A percentile compares a stretch with the other conserved stretches of the same genome.
Evolutionary conservation across 2,888 invertebrate species (phyloP).

Genomic region (Epiperipatus broadwayi): DNA sequence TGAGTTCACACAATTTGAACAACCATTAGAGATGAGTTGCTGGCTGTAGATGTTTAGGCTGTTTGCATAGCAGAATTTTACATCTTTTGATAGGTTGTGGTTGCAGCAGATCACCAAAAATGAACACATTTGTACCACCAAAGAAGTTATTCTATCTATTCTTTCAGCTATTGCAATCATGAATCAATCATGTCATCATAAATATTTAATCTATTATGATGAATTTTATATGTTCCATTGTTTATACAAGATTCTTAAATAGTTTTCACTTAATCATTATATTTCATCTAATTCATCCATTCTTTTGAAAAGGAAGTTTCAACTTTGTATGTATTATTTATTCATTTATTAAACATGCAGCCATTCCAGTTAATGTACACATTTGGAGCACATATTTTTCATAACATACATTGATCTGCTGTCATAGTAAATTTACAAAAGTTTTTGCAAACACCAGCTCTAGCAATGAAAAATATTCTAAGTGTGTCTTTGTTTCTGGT

Average conservation of each 20-base stretch:
- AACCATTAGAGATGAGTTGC: slow-evolving; percentile 9
- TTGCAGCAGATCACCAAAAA: slow-evolving; percentile 5
- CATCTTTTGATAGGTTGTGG: not conserved
- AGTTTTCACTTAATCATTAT: slow-evolving; percentile 8
- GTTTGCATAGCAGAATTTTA: not conserved
- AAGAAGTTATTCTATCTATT: not conserved
- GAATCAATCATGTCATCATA: slow-evolving; percentile 9
- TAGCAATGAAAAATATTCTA: slow-evolving; percentile 4
- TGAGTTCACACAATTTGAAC: slow-evolving; percentile 5
- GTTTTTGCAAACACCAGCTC: slow-evolving; percentile 1
- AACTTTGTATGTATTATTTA: slow-evolving; percentile 1
- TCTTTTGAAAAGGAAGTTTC: slow-evolving; percentile 9
- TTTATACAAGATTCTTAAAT: slow-evolving; percentile 1
- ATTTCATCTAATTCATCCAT: slow-evolving; percentile 4
- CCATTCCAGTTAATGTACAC: slow-evolving; percentile 9
- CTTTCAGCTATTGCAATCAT: slow-evolving; percentile 8
- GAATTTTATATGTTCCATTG: slow-evolving; percentile 10
- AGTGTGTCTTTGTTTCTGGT: not conserved
- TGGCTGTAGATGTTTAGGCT: not conserved
- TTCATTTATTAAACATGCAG: slow-evolving; percentile 6
- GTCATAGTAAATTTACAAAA: not conserved
- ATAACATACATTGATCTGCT: slow-evolving; percentile 4
- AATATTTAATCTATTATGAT: slow-evolving; percentile 10
- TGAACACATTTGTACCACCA: not conserved
- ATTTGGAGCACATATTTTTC: slow-evolving; percentile 1